phyloP scores from a whole-genome alignment of 2,113 vertebrate species.

The Willisornis vidua region DNA sequence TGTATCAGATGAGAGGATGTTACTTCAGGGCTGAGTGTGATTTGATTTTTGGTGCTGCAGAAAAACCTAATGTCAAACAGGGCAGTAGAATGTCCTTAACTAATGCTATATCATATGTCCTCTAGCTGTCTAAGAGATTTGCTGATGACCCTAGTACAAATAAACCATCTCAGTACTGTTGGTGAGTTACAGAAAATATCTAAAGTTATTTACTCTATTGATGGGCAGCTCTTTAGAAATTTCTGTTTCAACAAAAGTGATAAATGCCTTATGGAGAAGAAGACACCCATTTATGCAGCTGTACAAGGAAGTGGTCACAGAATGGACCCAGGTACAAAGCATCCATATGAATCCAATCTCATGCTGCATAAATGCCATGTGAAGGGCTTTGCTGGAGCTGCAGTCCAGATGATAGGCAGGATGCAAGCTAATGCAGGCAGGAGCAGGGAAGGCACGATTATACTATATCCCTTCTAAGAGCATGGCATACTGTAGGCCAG shows the following conservation, averaged over 20 bases:
- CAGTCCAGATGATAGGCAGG: not conserved
- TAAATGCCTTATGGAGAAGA: not conserved
- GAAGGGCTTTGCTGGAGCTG: not conserved
- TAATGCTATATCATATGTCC: not conserved
- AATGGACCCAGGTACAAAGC: not conserved
- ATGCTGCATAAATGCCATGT: not conserved
- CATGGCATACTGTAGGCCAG: not conserved
- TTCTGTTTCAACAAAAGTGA: not conserved
- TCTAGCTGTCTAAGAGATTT: not conserved
- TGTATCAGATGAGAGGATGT: not conserved
- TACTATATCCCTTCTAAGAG: not conserved
- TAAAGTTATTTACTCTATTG: not conserved
- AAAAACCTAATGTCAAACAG: not conserved
- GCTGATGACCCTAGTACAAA: not conserved
- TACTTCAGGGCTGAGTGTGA: not conserved
- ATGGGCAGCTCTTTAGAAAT: not conserved
- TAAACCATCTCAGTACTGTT: not conserved
- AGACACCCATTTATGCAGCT: not conserved
- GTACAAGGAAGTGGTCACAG: not conserved
- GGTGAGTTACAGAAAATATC: not conserved
- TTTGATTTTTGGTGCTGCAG: not conserved
- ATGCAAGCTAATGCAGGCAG: not conserved
- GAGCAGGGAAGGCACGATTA: not conserved
- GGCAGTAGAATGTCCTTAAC: not conserved
- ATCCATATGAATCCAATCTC: not conserved